These are phyloP conservation scores for Rhadinocentrus ornatus DNA, from an alignment of 2,797 vertebrate species.

Conservation along the genomic window DNA sequence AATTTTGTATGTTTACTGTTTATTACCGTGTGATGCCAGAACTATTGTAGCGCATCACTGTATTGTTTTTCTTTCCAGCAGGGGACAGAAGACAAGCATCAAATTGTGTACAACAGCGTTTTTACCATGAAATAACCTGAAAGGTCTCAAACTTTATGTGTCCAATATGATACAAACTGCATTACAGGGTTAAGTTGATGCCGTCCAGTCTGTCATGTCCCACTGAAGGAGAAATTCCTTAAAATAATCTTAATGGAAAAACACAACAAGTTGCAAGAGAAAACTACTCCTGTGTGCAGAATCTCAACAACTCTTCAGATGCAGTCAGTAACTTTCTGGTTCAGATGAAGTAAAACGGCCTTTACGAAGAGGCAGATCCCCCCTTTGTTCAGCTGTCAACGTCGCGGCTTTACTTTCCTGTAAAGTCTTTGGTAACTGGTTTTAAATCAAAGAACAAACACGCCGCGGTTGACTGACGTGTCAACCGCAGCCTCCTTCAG, in stretches of 20 bases:
- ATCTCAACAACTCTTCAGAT: slow-evolving; percentile 13
- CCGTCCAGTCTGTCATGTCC: slow-evolving; percentile 16
- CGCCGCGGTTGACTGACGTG: slow-evolving; percentile 48
- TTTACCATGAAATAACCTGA: no score
- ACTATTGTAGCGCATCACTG: no score
- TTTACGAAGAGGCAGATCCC: slow-evolving; percentile 15
- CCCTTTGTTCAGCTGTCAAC: slow-evolving; percentile 23
- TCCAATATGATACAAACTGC: no score
- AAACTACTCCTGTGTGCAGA: slow-evolving; percentile 23
- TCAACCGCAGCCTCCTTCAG: slow-evolving; percentile 54
- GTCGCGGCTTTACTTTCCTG: slow-evolving; percentile 18
- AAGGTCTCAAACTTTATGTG: no score
- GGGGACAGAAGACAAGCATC: no score
- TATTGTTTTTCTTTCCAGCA: no score
- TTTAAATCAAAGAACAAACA: slow-evolving; percentile 53
- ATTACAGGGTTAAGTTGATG: not conserved
- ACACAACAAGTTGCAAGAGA: not conserved
- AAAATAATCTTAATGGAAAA: slow-evolving; percentile 15
- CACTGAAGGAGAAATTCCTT: slow-evolving; percentile 43
- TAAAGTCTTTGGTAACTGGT: slow-evolving; percentile 45
- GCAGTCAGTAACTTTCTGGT: not conserved
- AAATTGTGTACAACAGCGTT: no score
- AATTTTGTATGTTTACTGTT: no score
- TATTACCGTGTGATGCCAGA: no score
- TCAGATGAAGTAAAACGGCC: not conserved